Conservation (phyloP, 2,113 vertebrate genomes). For the Perccottus glenii region DNA sequence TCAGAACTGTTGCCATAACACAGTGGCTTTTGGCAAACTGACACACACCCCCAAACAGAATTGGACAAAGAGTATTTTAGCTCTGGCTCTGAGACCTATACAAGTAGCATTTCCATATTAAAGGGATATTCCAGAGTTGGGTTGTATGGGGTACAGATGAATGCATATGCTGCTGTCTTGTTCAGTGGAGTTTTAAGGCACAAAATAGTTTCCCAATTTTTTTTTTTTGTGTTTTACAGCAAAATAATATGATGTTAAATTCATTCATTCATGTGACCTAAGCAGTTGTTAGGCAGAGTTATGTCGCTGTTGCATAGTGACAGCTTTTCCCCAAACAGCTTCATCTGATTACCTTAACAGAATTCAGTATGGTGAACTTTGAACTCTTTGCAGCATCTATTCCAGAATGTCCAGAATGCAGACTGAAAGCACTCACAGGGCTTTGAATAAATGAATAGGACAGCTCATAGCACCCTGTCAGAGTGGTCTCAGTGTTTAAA, state of each 20-base stretch:
- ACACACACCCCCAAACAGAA: slow-evolving; percentile 9
- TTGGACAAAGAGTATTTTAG: slow-evolving; percentile 24
- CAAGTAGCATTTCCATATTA: slow-evolving; percentile 22
- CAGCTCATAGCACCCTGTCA: slow-evolving; percentile 30
- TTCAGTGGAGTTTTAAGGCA: too few relatives aligned
- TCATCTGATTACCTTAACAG: slow-evolving; percentile 54
- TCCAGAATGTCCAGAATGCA: slow-evolving; percentile 33
- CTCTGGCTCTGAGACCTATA: slow-evolving; percentile 36
- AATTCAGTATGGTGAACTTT: slow-evolving; percentile 46
- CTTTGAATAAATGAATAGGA: slow-evolving; percentile 55
- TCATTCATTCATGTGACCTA: not conserved
- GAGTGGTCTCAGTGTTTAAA: slow-evolving; percentile 29
- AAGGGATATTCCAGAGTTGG: not conserved
- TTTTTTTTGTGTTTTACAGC: too few relatives aligned
- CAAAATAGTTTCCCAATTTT: too few relatives aligned
- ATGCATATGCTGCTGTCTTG: too few relatives aligned
- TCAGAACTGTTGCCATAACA: slow-evolving; percentile 50
- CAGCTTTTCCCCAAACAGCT: slow-evolving; percentile 31
- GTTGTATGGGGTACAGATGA: not conserved
- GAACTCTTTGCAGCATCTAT: slow-evolving; percentile 44
- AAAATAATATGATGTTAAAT: too few relatives aligned
- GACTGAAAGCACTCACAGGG: slow-evolving; percentile 1
- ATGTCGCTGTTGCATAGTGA: slow-evolving; percentile 15
- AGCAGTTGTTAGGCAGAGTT: not conserved
- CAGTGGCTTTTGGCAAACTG: slow-evolving; percentile 44